Evolutionary conservation across 2,113 vertebrate genomes (phyloP).

Genomic region (Psammodynastes pulverulentus): DNA sequence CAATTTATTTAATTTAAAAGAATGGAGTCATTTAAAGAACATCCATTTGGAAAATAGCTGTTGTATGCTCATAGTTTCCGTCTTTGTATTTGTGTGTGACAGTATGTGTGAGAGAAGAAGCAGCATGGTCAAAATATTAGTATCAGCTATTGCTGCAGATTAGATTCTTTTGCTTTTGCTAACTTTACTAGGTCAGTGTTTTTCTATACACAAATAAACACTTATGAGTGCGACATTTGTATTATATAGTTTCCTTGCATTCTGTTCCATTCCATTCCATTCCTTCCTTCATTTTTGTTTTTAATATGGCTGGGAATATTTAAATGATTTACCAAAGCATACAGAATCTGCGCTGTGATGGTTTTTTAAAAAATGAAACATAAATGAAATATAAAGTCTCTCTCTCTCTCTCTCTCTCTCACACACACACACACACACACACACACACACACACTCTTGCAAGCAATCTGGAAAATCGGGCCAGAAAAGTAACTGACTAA

Average conservation of each 20-base stretch:
- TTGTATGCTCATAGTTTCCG: background rate
- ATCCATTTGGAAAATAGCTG: background rate
- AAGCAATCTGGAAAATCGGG: background rate
- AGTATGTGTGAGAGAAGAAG: background rate
- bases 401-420: no score
- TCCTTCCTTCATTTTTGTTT: background rate
- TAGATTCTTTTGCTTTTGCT: background rate
- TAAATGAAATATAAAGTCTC: background rate
- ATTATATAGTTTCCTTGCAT: background rate
- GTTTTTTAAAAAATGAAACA: background rate
- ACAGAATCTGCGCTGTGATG: background rate
- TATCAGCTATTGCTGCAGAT: background rate
- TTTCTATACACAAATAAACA: background rate
- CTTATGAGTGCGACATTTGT: background rate
- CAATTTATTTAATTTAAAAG: background rate
- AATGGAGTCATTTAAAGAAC: background rate
- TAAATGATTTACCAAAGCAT: background rate
- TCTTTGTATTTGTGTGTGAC: background rate
- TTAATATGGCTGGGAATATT: background rate
- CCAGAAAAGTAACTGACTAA: background rate
- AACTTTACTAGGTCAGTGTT: background rate
- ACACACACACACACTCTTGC: background rate
- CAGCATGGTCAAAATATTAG: background rate
- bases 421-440: no score
- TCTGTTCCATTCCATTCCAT: background rate